Evolutionary conservation across 2,113 vertebrate genomes (phyloP).

Genomic region (Tupaia tana): DNA sequence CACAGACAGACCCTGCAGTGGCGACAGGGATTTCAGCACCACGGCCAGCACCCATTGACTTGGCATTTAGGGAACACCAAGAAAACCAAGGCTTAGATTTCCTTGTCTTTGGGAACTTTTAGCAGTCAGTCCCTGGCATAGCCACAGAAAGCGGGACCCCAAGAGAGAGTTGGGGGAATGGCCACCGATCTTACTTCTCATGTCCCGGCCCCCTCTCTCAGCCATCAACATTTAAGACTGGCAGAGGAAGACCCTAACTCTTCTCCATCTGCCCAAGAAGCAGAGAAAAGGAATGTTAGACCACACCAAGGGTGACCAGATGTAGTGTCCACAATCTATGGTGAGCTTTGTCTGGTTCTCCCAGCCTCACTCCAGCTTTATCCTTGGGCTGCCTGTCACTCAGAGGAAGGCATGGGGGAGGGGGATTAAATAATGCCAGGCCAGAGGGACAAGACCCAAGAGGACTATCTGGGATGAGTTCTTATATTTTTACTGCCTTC

Average conservation of each 20-base stretch:
- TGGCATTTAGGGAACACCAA: background rate
- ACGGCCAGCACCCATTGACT: slow-evolving; percentile 23
- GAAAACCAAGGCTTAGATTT: background rate
- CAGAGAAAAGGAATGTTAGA: background rate
- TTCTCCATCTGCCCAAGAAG: background rate
- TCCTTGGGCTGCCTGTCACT: background rate
- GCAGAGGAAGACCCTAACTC: background rate
- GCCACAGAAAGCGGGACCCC: background rate
- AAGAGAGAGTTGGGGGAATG: background rate
- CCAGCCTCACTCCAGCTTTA: background rate
- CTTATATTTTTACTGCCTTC: background rate
- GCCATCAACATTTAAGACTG: background rate
- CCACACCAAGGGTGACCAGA: no score
- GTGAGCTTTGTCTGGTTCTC: background rate
- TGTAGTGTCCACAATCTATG: background rate
- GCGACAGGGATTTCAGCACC: slow-evolving; percentile 58
- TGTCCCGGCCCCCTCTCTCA: background rate
- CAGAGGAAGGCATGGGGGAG: background rate
- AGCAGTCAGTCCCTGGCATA: no score
- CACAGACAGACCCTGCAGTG: fast-evolving
- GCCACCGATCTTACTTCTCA: background rate
- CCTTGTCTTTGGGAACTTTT: background rate
- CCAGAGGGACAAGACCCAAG: background rate
- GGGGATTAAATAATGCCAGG: background rate
- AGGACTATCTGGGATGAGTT: background rate